Percentiles rank a stretch among this genome's conserved stretches.
Evolutionary conservation across 2,113 vertebrate genomes (phyloP).

Genomic region (Fregata magnificens): DNA sequence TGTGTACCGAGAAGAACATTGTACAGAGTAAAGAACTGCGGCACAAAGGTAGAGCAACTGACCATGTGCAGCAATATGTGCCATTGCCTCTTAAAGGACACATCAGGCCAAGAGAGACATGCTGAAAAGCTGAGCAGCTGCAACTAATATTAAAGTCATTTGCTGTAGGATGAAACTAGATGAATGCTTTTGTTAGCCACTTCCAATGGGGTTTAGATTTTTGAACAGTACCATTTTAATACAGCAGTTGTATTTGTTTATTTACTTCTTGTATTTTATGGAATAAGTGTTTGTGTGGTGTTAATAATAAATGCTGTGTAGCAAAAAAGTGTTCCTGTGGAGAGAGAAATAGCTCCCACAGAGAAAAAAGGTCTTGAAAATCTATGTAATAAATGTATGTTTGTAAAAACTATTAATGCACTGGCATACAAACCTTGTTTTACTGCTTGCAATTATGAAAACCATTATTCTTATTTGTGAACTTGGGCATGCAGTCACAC

Average conservation of each 20-base stretch:
- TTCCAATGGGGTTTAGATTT: neutral
- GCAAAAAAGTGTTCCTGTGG: neutral
- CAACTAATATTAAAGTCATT: neutral
- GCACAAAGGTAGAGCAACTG: slow-evolving; percentile 61
- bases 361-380: neutral
- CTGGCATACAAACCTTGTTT: neutral
- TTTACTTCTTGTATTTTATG: neutral
- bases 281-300: neutral
- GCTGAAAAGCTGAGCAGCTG: slow-evolving; percentile 50
- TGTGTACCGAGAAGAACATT: slow-evolving; percentile 46
- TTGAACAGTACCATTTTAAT: neutral
- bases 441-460: neutral
- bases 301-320: neutral
- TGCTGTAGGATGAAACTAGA: neutral
- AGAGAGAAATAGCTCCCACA: neutral
- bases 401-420: neutral
- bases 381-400: neutral
- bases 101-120: neutral
- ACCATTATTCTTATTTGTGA: neutral
- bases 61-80: slow-evolving; percentile 5
- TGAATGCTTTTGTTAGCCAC: slow-evolving; percentile 16
- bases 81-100: slow-evolving; percentile 18
- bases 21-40: slow-evolving; percentile 8
- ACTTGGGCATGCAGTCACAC: neutral
- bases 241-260: neutral